These are phyloP conservation scores for Apogon hyalosoma DNA, from an alignment of 2,797 vertebrate species.

Conservation along the genomic window DNA sequence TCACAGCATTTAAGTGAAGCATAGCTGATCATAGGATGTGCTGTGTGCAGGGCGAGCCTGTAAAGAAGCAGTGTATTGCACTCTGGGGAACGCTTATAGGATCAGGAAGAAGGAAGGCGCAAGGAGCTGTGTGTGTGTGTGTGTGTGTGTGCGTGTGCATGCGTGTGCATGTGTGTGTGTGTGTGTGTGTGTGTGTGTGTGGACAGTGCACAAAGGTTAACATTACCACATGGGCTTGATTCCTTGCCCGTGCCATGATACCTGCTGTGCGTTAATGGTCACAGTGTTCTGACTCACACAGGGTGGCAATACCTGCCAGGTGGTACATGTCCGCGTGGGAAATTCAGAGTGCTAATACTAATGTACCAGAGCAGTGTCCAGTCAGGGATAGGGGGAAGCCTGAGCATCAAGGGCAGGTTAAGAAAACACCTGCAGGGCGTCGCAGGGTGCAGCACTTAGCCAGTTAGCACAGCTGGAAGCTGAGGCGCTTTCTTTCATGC, in stretches of 20 bases:
- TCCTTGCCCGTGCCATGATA: conserved; percentile 41
- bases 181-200: conserved; percentile 11
- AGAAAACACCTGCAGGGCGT: conserved; percentile 12
- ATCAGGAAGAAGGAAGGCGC: conserved; percentile 37
- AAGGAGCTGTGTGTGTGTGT: conserved; percentile 25
- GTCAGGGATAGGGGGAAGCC: conserved; percentile 34
- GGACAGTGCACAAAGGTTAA: conserved; percentile 39
- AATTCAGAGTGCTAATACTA: conserved; percentile 63
- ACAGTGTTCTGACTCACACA: conserved; percentile 59
- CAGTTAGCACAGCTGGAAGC: conserved; percentile 34
- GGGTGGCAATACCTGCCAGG: conserved; percentile 65
- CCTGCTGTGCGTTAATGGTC: conserved; percentile 68
- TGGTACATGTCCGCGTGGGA: conserved; percentile 67
- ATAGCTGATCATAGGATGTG: conserved; percentile 51
- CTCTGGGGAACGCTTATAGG: conserved; percentile 64
- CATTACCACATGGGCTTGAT: conserved; percentile 47
- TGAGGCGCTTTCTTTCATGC: conserved; percentile 14
- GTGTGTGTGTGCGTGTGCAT: not conserved
- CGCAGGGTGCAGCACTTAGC: conserved; percentile 8
- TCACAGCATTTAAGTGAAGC: conserved; percentile 40
- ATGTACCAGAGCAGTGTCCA: conserved; percentile 53
- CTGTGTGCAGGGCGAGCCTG: conserved; percentile 37
- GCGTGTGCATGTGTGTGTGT: conserved; percentile 5
- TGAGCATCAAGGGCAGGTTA: conserved; percentile 3
- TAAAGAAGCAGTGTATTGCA: conserved; percentile 40